Percentiles rank a stretch among this genome's conserved stretches.
These are phyloP conservation scores for Phyllopteryx taeniolatus DNA, from an alignment of 2,113 vertebrate species.

Conservation along the genomic window DNA sequence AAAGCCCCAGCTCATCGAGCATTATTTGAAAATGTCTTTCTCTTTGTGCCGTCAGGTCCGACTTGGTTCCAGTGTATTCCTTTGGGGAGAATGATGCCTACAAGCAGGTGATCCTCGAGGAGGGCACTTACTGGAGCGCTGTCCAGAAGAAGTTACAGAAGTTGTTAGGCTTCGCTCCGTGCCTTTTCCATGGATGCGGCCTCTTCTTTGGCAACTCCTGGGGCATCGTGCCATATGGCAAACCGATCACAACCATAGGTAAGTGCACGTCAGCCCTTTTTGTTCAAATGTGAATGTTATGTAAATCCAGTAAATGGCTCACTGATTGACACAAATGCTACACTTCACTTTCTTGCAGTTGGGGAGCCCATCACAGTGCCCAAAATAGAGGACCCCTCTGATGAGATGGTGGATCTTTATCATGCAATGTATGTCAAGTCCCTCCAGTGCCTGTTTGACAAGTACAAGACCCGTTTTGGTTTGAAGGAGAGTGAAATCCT, in stretches of 20 bases:
- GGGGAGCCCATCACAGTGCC: constrained; percentile 94
- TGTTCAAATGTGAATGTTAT: too few species aligned
- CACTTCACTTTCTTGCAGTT: constrained; percentile 68
- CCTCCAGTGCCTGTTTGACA: constrained; percentile 86
- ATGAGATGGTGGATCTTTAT: constrained; percentile 85
- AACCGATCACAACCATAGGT: constrained; percentile 92
- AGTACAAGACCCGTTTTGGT: constrained; percentile 87
- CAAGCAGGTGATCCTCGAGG: constrained; percentile 89
- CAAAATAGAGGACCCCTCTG: constrained; percentile 81
- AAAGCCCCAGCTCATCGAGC: neutral
- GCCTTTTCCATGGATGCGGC: constrained; percentile 90
- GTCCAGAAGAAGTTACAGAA: constrained; percentile 91
- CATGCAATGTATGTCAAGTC: constrained; percentile 87
- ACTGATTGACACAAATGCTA: neutral
- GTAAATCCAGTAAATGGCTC: neutral
- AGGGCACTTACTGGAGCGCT: constrained; percentile 81
- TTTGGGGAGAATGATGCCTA: constrained; percentile 95
- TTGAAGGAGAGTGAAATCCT: constrained; percentile 82
- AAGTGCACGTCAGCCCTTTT: constrained; percentile 44
- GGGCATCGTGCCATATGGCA: constrained; percentile 88
- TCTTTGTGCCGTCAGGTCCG: constrained; percentile 73
- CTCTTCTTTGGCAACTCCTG: constrained; percentile 85
- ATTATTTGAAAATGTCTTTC: neutral
- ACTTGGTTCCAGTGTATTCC: constrained; percentile 91
- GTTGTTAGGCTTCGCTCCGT: constrained; percentile 89